Evolutionary conservation across 2,888 invertebrate species (phyloP), one percentile per base, ranked within the genome.

Genomic region (Smittia sp.): DNA sequence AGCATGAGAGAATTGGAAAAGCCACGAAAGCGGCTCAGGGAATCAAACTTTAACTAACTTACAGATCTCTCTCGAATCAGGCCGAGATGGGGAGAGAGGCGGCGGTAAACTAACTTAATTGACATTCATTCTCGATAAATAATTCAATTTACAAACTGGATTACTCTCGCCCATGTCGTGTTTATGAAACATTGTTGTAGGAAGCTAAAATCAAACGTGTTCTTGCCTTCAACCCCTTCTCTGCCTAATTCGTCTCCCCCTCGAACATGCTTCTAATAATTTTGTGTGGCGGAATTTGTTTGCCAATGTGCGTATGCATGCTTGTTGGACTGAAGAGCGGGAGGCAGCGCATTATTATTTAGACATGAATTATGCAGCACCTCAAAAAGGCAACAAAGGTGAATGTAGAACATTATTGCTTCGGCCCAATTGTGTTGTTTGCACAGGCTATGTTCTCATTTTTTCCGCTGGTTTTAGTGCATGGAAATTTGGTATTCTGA

Each of bases 101-200:
- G 11, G 63, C 27, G 27, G 27, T 24, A 63, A 63, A 63, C 63
- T 63, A 63, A 63, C 67, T 67, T 67, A 67, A 67, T 67, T 67
- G 67, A 67, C 67, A 67, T 67, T 67, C 67, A 67, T 67, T 67
- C 67, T 41, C 39, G 41, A 67, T 67, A 67, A 67, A 67, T 67
- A 67, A 67, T 67, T 67, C 67, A 67, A 67, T 67, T 67, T 67
- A 41, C 22, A 58, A 58, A 58, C 67, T 22, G 39, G 63, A 63
- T 63, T 63, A 63, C 63, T 25, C 58, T 58, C 58, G 58, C 58
- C 22, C 58, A 46, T 11, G 11, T 46, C 46, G 46, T 46, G 46
- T 58, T 58, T 58, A 20, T 22, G 58, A 58, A 58, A 18, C 22
- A 58, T 58, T 58, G 58, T 58, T 58, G 18, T 4, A 58, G 58